phyloP scores from a whole-genome alignment of 2,113 vertebrate species.

The Eublepharis macularius region DNA sequence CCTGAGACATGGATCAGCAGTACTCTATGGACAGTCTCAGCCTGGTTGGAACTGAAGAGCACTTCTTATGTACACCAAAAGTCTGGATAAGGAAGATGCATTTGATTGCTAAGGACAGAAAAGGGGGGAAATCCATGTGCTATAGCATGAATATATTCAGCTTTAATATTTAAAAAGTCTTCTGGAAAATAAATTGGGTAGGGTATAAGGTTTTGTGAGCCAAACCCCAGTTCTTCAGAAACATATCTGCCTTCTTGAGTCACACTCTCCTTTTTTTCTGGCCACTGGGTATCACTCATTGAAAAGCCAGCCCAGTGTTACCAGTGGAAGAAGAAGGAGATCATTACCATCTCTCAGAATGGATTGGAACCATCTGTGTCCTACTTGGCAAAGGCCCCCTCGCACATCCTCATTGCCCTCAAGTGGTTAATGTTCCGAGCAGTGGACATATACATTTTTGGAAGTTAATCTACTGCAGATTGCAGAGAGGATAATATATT shows the following conservation, averaged over 20 bases:
- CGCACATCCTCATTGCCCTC: neutral
- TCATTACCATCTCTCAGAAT: neutral
- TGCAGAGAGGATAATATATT: slow-evolving; percentile 34
- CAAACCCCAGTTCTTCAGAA: no score
- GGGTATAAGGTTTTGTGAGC: no score
- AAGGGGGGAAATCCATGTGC: neutral
- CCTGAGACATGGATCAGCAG: slow-evolving; percentile 43
- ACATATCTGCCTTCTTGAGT: neutral
- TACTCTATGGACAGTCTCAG: neutral
- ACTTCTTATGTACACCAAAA: neutral
- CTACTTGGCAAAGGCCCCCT: neutral
- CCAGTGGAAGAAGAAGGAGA: neutral
- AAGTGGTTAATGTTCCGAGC: slow-evolving; percentile 45
- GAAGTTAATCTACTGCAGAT: slow-evolving; percentile 57
- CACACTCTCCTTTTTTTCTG: neutral
- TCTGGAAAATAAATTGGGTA: no score
- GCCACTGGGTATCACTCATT: neutral
- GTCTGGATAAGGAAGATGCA: neutral
- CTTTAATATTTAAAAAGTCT: no score
- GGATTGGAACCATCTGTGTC: neutral
- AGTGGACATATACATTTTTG: neutral
- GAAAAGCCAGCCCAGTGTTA: neutral
- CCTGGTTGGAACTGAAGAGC: neutral
- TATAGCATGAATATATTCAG: no score
- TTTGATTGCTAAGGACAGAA: neutral